Conservation (phyloP, 2,113 vertebrate species). For the Corydoras maculifer region DNA sequence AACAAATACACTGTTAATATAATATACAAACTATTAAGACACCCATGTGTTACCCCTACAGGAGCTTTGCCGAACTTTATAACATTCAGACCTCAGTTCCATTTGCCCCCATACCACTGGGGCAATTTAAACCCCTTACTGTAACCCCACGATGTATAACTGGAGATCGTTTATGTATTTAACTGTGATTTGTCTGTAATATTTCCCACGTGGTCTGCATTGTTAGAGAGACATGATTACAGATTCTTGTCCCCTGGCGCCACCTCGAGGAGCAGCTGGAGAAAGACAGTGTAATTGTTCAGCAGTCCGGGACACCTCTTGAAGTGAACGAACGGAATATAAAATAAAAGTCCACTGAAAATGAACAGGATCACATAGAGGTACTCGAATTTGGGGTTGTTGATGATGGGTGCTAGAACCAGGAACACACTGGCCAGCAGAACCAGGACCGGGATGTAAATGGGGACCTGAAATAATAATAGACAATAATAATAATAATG, state of each 20-base stretch:
- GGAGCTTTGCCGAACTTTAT: too few relatives aligned
- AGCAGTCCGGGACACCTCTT: slow-evolving; percentile 67
- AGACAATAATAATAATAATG: not conserved
- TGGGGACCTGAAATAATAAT: slow-evolving; percentile 66
- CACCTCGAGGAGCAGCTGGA: slow-evolving; percentile 83
- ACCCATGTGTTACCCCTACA: too few relatives aligned
- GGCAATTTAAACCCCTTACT: too few relatives aligned
- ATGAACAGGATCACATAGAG: slow-evolving; percentile 75
- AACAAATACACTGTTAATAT: too few relatives aligned
- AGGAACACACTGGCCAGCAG: slow-evolving; percentile 72
- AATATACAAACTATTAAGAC: too few relatives aligned
- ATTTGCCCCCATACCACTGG: too few relatives aligned
- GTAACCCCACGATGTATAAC: too few relatives aligned
- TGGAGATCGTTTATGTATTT: too few relatives aligned
- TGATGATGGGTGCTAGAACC: slow-evolving; percentile 76
- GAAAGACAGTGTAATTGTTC: slow-evolving; percentile 64
- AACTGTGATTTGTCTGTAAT: too few relatives aligned
- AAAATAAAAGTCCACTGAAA: slow-evolving; percentile 71
- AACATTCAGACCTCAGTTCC: too few relatives aligned
- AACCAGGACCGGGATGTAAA: slow-evolving; percentile 71
- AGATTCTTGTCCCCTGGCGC: slow-evolving; percentile 68
- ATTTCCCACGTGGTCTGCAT: too few relatives aligned
- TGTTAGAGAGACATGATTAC: slow-evolving; percentile 21
- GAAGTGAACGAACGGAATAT: slow-evolving; percentile 78
- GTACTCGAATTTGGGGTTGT: slow-evolving; percentile 72